Percentiles rank a stretch among this genome's conserved stretches.
These are phyloP conservation scores for Limnephilus marmoratus DNA, from an alignment of 2,888 invertebrate species.

Conservation along the genomic window DNA sequence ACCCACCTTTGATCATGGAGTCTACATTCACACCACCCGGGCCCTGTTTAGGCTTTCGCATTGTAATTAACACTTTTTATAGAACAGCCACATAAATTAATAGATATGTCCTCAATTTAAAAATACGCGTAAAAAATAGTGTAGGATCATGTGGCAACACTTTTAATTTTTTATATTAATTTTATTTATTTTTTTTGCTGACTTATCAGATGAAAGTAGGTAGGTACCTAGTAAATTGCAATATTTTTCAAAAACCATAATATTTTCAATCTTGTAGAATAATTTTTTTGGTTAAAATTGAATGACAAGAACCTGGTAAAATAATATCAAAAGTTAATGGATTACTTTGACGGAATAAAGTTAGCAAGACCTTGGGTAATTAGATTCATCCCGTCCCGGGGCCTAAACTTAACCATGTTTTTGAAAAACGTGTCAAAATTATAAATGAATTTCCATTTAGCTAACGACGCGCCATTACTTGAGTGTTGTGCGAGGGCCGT, in stretches of 20 bases:
- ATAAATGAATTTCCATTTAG: slow-evolving; percentile 44
- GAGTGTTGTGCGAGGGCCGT: slow-evolving; percentile 6
- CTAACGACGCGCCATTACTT: slow-evolving; percentile 35
- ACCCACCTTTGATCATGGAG: no score
- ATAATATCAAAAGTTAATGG: not conserved
- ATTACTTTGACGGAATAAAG: slow-evolving; percentile 7
- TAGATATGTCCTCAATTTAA: no score
- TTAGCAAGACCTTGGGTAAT: slow-evolving; percentile 14
- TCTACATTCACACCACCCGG: no score
- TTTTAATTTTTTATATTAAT: no score
- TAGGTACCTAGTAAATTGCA: not conserved
- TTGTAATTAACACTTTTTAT: no score
- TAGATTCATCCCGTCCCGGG: slow-evolving; percentile 9
- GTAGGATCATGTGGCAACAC: no score
- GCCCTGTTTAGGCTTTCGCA: no score
- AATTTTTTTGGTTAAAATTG: not conserved
- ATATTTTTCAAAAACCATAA: not conserved
- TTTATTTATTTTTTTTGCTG: no score
- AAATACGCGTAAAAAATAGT: no score
- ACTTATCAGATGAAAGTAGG: no score
- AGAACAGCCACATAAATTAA: no score
- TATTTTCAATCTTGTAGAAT: not conserved
- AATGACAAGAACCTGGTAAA: not conserved
- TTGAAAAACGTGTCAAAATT: slow-evolving; percentile 49
- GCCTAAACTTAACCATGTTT: slow-evolving; percentile 30